Evolutionary conservation across 2,797 vertebrate species (phyloP), one percentile per base, ranked within the genome.

Genomic region (Sebastes ruberrimus): DNA sequence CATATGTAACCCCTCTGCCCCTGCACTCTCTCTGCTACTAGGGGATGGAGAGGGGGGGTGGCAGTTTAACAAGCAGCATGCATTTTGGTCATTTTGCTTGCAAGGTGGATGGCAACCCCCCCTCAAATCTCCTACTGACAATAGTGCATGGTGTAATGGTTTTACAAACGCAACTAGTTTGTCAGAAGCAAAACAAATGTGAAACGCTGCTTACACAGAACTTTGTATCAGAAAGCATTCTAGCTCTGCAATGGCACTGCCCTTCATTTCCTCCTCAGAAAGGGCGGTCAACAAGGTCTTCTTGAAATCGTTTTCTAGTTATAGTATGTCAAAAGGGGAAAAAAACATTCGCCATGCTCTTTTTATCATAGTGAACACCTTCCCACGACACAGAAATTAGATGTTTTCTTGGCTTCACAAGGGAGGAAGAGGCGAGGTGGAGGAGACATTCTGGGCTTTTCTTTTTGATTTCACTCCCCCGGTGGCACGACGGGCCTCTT

Each of bases 401-500:
- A 81, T 81, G 57, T 42, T 86, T 71, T 72, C 38, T 79, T 77
- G 38, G 74, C 28, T 83, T 77, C 49, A 23, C 35, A 66, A 60
- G 30, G 52, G 61, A 82, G 72, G 74, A 84, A 66, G 67, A 85
- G 62, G 75, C 10, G 32, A 84, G 61, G 42, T 77, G 61, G 38
- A 52, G 67, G 66, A 82, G 63, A 76, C 63, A 77, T 81, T 83
- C 53, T 87, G 57, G 46, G 65, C 69, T 87, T 68, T 78, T 18
- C 56, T 78, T 93, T 86, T 85, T 87, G 72, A 88, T 83, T 75
- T 84, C 71, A 57, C 83, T 89, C 84, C 86, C 76, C 80, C 76
- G 10, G 71, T 35, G 75, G 73, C 76, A 74, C 11, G 22, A 71
- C 35, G 16, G 63, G 84, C 25, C 71, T 85, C 78, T 42, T 28